These are phyloP conservation scores for Drosophila greeni DNA, from an alignment of 2,888 invertebrate species.

Conservation along the genomic window DNA sequence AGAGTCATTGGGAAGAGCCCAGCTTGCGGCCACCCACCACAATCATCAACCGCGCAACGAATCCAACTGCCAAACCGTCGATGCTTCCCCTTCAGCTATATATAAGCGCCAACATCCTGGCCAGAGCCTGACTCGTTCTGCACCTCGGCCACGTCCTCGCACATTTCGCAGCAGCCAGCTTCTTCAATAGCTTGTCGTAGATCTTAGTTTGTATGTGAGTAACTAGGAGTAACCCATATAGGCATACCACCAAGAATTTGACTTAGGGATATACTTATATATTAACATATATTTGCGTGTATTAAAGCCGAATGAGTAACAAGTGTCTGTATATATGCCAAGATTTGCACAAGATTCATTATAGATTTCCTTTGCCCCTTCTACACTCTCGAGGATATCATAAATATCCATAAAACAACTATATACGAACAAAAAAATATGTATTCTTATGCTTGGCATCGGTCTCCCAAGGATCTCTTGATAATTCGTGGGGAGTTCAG, in stretches of 20 bases:
- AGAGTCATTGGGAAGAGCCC: conserved; percentile 10
- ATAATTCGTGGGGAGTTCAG: conserved; percentile 7
- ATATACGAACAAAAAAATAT: conserved; percentile 14
- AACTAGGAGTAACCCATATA: conserved; percentile 36
- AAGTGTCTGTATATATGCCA: conserved; percentile 29
- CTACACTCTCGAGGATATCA: conserved; percentile 11
- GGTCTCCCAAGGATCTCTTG: conserved; percentile 2
- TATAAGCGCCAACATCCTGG: conserved; percentile 24
- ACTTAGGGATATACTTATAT: conserved; percentile 31
- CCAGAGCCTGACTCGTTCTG: conserved; percentile 32
- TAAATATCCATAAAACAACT: conserved; percentile 17
- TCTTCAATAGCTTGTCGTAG: conserved; percentile 64
- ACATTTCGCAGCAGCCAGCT: conserved; percentile 13
- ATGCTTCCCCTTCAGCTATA: conserved; percentile 54
- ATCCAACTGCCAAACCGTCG: conserved; percentile 67
- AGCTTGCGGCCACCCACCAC: conserved; percentile 19
- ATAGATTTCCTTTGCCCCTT: conserved; percentile 31
- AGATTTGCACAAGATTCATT: conserved; percentile 26
- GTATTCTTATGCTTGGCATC: conserved; percentile 18
- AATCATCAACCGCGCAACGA: conserved; percentile 58
- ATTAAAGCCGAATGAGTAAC: conserved; percentile 26
- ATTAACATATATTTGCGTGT: conserved; percentile 26
- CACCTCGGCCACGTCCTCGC: conserved; percentile 23
- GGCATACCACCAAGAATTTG: conserved; percentile 67
- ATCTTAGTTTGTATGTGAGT: conserved; percentile 63